phyloP scores from a whole-genome alignment of 2,797 vertebrate species.

The Lacerta viridis region DNA sequence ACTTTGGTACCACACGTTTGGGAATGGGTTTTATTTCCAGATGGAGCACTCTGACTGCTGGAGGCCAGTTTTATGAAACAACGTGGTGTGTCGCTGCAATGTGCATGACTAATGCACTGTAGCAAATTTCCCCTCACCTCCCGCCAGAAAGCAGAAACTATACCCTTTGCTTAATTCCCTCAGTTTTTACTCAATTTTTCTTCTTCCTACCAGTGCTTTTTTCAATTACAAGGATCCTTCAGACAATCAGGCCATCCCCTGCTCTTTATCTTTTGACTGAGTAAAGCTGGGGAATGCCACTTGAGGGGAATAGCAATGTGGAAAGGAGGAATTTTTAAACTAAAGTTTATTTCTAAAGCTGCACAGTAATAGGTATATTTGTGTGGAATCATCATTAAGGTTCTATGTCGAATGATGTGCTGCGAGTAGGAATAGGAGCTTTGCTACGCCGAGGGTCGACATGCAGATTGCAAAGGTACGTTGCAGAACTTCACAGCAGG shows the following conservation, averaged over 20 bases:
- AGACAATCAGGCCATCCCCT: not conserved
- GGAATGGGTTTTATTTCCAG: slow-evolving; percentile 46
- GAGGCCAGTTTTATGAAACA: slow-evolving; percentile 32
- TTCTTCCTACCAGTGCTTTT: not conserved
- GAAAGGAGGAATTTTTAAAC: not conserved
- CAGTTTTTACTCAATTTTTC: slow-evolving; percentile 20
- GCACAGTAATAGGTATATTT: slow-evolving; percentile 6
- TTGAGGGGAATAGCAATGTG: slow-evolving; percentile 9
- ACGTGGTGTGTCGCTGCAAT: slow-evolving; percentile 20
- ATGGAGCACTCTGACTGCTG: slow-evolving; percentile 38
- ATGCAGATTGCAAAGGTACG: not conserved
- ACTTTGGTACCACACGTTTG: not conserved
- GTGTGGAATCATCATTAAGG: not conserved
- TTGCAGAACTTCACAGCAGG: not conserved
- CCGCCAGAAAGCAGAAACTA: not conserved
- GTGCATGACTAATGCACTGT: slow-evolving; percentile 35
- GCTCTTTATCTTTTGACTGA: not conserved
- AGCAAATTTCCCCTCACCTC: not conserved
- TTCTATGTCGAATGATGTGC: no score
- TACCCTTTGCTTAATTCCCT: slow-evolving; percentile 28
- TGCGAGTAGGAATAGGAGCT: not conserved
- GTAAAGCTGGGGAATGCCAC: slow-evolving; percentile 12
- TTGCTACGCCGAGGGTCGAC: fast-evolving
- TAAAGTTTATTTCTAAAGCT: slow-evolving; percentile 15
- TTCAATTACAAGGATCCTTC: not conserved